A percentile compares a stretch with the other conserved stretches of the same genome.
These are phyloP conservation scores for Podarcis cretensis DNA, from an alignment of 2,113 vertebrate genomes.

Conservation along the genomic window DNA sequence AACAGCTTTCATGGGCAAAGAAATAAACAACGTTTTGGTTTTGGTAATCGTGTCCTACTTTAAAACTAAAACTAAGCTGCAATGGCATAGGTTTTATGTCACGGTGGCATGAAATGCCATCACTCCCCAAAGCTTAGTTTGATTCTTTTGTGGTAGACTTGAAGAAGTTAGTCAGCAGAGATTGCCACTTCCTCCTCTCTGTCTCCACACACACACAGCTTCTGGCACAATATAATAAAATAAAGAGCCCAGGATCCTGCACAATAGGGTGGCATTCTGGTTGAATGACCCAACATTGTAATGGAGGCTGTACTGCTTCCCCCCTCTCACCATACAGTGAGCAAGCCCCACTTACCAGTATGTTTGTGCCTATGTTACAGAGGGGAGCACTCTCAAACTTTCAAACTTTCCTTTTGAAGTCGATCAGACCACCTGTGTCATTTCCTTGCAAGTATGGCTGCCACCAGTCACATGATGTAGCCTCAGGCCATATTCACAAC, in stretches of 20 bases:
- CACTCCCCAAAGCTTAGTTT: neutral
- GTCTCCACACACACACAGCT: too few relatives aligned
- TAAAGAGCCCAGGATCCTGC: neutral
- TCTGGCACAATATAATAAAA: neutral
- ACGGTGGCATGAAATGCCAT: neutral
- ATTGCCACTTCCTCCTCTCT: neutral
- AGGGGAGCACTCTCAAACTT: too few relatives aligned
- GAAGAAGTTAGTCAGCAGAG: neutral
- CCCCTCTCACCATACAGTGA: too few relatives aligned
- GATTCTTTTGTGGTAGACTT: neutral
- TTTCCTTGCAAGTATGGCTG: too few relatives aligned
- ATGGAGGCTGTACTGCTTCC: too few relatives aligned
- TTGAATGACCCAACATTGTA: too few relatives aligned
- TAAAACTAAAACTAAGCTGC: neutral
- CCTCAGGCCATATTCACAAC: too few relatives aligned
- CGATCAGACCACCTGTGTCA: too few relatives aligned
- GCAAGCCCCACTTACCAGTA: too few relatives aligned
- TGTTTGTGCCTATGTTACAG: too few relatives aligned
- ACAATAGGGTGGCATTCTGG: neutral
- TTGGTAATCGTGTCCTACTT: neutral
- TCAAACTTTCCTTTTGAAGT: too few relatives aligned
- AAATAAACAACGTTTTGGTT: neutral
- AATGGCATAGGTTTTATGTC: neutral
- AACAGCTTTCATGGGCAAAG: neutral
- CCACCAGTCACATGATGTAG: too few relatives aligned